These are phyloP conservation scores for Cheilosia variabilis DNA, from an alignment of 2,888 invertebrate species.

Conservation along the genomic window DNA sequence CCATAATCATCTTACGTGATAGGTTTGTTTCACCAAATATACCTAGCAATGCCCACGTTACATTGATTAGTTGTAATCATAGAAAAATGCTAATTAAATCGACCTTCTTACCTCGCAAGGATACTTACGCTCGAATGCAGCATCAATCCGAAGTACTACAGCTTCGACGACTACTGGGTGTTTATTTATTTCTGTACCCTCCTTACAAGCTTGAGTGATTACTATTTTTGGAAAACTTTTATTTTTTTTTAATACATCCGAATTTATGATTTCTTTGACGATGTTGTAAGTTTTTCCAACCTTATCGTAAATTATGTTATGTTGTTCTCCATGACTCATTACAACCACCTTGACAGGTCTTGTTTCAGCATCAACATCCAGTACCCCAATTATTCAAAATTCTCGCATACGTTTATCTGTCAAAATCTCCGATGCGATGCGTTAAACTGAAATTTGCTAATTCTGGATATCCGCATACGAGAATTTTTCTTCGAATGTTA, in stretches of 20 bases:
- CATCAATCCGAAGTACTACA: neutral
- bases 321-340: constrained; percentile 40
- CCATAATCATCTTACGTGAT: too few relatives aligned
- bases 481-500: too few relatives aligned
- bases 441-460: too few relatives aligned
- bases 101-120: neutral
- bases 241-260: constrained; percentile 14
- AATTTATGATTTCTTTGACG: constrained; percentile 20
- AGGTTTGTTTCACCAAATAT: too few relatives aligned
- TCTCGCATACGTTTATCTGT: too few relatives aligned
- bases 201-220: constrained; percentile 38
- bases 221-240: constrained; percentile 32
- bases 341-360: constrained; percentile 7
- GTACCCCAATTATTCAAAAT: too few relatives aligned
- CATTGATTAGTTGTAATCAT: too few relatives aligned
- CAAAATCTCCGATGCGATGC: too few relatives aligned
- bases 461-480: too few relatives aligned
- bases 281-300: constrained; percentile 19
- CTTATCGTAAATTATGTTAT: neutral
- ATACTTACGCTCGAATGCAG: neutral
- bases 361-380: neutral
- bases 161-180: neutral
- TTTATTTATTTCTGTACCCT: neutral
- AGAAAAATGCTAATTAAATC: too few relatives aligned
- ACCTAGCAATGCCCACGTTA: too few relatives aligned